Evolutionary conservation across 1,140 invertebrate genomes (phyloP).

Genomic region (Scaptodrosophila lebanonensis): DNA sequence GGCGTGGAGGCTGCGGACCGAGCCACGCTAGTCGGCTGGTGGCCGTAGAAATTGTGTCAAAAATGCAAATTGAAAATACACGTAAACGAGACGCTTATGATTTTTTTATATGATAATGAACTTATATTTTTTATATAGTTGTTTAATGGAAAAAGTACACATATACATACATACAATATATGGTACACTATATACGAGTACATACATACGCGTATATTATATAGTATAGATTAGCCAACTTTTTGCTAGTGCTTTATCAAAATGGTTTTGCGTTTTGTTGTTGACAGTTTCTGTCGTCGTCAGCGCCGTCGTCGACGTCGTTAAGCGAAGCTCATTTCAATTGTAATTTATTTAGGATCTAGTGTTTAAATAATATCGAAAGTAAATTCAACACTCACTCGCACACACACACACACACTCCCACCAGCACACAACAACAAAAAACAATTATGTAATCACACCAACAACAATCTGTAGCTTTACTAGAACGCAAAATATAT

Average conservation of each 20-base stretch:
- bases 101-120: constrained; percentile 44
- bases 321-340: constrained; percentile 24
- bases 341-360: too few relatives aligned
- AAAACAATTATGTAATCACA: too few relatives aligned
- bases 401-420: background rate
- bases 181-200: constrained; percentile 32
- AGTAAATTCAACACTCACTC: background rate
- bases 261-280: background rate
- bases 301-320: too few relatives aligned
- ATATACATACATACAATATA: constrained; percentile 31
- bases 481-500: constrained; percentile 41
- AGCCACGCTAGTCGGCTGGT: background rate
- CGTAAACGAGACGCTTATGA: constrained; percentile 71
- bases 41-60: constrained; percentile 10
- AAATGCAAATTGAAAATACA: constrained; percentile 27
- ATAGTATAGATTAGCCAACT: constrained; percentile 20
- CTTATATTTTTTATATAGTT: constrained; percentile 20
- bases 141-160: constrained; percentile 21
- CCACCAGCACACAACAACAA: background rate
- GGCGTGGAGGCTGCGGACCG: too few relatives aligned
- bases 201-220: constrained; percentile 24
- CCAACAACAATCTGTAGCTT: constrained; percentile 59
- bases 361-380: too few relatives aligned
- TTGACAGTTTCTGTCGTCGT: constrained; percentile 25
- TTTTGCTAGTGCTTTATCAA: too few relatives aligned